Conservation (phyloP, 2,113 vertebrate genomes). For the Pyxicephalus adspersus region DNA sequence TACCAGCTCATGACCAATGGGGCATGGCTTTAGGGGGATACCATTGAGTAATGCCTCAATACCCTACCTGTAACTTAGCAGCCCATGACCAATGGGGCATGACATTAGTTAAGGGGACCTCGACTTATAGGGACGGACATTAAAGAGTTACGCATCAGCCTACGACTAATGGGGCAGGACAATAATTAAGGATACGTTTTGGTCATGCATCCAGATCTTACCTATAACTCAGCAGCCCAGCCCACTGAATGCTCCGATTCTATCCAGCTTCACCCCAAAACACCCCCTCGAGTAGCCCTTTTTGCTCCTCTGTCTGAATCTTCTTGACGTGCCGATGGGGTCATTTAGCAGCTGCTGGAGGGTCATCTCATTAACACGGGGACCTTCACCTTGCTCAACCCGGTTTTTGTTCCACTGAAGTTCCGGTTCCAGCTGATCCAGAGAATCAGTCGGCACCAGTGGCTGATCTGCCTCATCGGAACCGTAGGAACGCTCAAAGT, state of each 20-base stretch:
- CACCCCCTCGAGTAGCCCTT: constrained; percentile 66
- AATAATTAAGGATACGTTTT: too few species aligned
- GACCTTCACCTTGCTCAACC: not conserved
- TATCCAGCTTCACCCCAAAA: constrained; percentile 70
- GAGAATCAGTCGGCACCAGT: constrained; percentile 12
- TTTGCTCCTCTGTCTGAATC: constrained; percentile 60
- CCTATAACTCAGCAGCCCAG: constrained; percentile 64
- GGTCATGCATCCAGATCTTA: not conserved
- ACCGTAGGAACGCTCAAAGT: constrained; percentile 54
- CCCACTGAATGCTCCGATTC: constrained; percentile 70
- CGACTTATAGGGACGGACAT: too few species aligned
- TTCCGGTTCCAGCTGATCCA: constrained; percentile 21
- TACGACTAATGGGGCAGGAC: too few species aligned
- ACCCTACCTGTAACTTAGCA: too few species aligned
- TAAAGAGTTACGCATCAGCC: too few species aligned
- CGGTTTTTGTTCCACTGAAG: constrained; percentile 40
- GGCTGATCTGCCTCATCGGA: constrained; percentile 52
- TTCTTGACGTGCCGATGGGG: constrained; percentile 50
- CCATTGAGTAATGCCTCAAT: too few species aligned
- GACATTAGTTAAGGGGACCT: too few species aligned
- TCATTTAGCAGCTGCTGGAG: constrained; percentile 55
- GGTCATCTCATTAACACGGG: fast-evolving
- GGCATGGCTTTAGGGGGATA: too few species aligned
- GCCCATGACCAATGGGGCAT: too few species aligned
- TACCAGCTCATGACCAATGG: too few species aligned